Conservation (phyloP, 2,888 invertebrate species). For the Girardia tigrina region DNA sequence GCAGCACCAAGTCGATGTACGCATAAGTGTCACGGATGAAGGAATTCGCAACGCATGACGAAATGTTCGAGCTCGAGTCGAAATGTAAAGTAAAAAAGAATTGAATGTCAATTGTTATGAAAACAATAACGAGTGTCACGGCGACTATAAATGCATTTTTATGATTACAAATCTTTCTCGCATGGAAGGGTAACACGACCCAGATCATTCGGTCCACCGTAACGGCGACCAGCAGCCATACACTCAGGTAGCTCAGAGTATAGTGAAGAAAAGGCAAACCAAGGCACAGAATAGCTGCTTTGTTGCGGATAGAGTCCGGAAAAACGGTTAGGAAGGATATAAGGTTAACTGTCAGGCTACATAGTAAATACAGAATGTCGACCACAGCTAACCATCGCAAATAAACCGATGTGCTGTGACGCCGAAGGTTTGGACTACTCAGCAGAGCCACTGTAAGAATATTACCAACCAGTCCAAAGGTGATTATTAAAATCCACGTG, state of each 20-base stretch:
- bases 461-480: constrained; percentile 31
- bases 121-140: background rate
- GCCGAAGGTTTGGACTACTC: constrained; percentile 1
- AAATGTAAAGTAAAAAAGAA: constrained; percentile 24
- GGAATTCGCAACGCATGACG: background rate
- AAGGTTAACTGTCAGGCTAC: constrained; percentile 12
- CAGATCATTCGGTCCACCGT: constrained; percentile 36
- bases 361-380: constrained; percentile 28
- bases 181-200: constrained; percentile 36
- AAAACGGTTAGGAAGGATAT: constrained; percentile 20
- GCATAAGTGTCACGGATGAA: constrained; percentile 14
- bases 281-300: background rate
- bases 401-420: constrained; percentile 29
- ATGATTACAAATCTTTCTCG: constrained; percentile 33
- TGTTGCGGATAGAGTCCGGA: background rate
- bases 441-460: constrained; percentile 27
- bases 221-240: constrained; percentile 31
- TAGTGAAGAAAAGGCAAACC: constrained; percentile 28
- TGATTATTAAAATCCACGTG: constrained; percentile 7
- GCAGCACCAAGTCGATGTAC: constrained; percentile 32
- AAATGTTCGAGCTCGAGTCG: background rate
- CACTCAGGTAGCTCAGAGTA: constrained; percentile 29
- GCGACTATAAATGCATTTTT: constrained; percentile 10
- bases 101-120: constrained; percentile 18
- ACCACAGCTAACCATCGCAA: constrained; percentile 27